Evolutionary conservation across 1,140 invertebrate species (phyloP).

Genomic region (Orius insidiosus): DNA sequence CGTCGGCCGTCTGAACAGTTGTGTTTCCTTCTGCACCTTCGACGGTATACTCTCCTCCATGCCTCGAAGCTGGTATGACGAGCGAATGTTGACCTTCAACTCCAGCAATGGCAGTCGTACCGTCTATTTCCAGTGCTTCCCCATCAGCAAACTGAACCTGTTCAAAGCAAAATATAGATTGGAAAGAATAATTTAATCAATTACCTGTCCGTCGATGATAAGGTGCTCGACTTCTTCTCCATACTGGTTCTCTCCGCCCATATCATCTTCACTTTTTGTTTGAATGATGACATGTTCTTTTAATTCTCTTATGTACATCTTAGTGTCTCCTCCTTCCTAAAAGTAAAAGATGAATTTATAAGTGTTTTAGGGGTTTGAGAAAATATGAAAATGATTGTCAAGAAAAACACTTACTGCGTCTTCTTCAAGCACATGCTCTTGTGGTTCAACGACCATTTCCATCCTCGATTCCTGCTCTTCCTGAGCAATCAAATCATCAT

Average conservation of each 20-base stretch:
- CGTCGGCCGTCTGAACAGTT: conserved; percentile 19
- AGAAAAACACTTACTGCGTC: neutral
- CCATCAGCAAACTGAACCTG: conserved; percentile 14
- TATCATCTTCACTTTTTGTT: conserved; percentile 22
- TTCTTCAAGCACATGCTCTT: conserved; percentile 15
- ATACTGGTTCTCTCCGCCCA: conserved; percentile 25
- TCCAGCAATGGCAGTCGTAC: neutral
- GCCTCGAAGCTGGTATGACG: conserved; percentile 12
- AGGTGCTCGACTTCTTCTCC: conserved; percentile 31
- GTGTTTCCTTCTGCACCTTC: conserved; percentile 15
- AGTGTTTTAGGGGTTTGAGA: neutral
- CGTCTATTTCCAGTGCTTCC: conserved; percentile 9
- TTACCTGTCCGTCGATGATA: conserved; percentile 30
- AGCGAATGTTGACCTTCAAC: neutral
- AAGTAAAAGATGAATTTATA: neutral
- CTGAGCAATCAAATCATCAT: conserved; percentile 31
- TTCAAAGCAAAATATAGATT: conserved; percentile 1
- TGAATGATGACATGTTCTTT: conserved; percentile 37
- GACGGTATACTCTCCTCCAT: conserved; percentile 13
- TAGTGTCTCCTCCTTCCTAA: conserved; percentile 20
- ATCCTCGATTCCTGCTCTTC: conserved; percentile 26
- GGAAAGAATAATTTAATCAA: neutral
- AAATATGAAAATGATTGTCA: neutral
- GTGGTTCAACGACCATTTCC: conserved; percentile 24
- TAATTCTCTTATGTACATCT: conserved; percentile 34